These are phyloP conservation scores for Hoplodrina ambigua DNA, from an alignment of 2,888 invertebrate genomes.

Conservation along the genomic window DNA sequence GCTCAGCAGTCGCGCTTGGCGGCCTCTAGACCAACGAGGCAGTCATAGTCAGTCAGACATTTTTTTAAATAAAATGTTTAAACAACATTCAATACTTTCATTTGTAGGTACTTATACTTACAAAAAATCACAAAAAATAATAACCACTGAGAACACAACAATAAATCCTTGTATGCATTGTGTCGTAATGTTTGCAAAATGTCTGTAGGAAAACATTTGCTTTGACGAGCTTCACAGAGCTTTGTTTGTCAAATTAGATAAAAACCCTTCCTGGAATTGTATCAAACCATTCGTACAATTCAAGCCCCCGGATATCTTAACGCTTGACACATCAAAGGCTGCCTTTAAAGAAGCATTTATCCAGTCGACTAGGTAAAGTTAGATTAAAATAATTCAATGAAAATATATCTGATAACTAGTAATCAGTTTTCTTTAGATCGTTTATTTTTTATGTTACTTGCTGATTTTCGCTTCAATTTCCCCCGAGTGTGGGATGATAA, in stretches of 20 bases:
- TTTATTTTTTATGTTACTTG: constrained; percentile 24
- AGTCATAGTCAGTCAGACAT: no score
- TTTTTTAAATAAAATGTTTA: no score
- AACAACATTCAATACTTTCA: no score
- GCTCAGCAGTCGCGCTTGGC: no score
- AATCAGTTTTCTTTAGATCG: constrained; percentile 33
- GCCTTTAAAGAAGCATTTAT: constrained; percentile 4
- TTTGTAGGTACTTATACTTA: no score
- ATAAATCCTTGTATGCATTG: no score
- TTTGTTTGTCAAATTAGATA: constrained; percentile 24
- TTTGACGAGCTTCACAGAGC: constrained; percentile 8
- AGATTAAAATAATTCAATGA: constrained; percentile 32
- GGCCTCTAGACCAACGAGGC: no score
- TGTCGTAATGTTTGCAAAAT: no score
- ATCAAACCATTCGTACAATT: constrained; percentile 9
- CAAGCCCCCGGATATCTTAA: neutral
- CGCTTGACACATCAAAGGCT: constrained; percentile 30
- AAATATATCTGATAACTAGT: constrained; percentile 9
- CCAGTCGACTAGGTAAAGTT: neutral
- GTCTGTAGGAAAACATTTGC: neutral
- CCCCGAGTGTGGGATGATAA: constrained; percentile 25
- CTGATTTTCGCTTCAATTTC: constrained; percentile 33
- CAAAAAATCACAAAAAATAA: no score
- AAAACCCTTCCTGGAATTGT: constrained; percentile 20
- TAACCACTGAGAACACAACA: no score